Evolutionary conservation across 2,888 invertebrate species (phyloP), one percentile per base, ranked within the genome.

Genomic region (Octonoba sinensis): DNA sequence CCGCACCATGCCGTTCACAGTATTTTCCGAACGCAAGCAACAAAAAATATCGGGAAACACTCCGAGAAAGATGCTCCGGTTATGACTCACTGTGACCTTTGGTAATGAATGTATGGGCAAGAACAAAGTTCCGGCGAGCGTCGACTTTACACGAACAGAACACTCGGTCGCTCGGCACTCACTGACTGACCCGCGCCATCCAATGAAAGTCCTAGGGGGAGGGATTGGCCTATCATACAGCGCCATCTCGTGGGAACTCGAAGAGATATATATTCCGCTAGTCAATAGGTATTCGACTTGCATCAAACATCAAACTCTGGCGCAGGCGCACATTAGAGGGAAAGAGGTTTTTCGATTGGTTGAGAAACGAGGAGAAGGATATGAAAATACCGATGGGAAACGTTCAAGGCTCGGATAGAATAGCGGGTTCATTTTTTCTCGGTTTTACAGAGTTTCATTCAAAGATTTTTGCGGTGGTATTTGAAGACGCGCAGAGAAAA

Each of bases 251-350:
- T 24, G 59, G 54, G 11, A 4, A 0, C 44, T 47, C 36, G n/a
- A 3, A 20, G 18, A 59, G 44, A 27, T 27, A 20, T 18, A 18
- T 24, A 46, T 65, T 66, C 44, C 47, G 16, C 72, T 62, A 72
- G 72, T 79, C 78, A 79, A 79, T 79, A 79, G 78, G 65, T 54
- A 79, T 79, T 79, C 78, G 78, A 79, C 78, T 79, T 77, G 47
- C 72, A 59, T 60, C 72, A 79, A 79, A 79, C 72, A 59, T 60
- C 72, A 79, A 79, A 79, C 78, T 79, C 78, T 72, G 59, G 66
- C 66, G 78, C 78, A 66, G 59, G 78, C 78, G 78, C 65, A 18
- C 0, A 36, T 1, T 0, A 60, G 27, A 27, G 13, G 16, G 16
- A n/a, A n/a, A 62, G 62, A 46, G 46, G 46, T 62, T 62, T 62